Conservation (phyloP, 2,797 vertebrate species). For the Tapirus indicus region DNA sequence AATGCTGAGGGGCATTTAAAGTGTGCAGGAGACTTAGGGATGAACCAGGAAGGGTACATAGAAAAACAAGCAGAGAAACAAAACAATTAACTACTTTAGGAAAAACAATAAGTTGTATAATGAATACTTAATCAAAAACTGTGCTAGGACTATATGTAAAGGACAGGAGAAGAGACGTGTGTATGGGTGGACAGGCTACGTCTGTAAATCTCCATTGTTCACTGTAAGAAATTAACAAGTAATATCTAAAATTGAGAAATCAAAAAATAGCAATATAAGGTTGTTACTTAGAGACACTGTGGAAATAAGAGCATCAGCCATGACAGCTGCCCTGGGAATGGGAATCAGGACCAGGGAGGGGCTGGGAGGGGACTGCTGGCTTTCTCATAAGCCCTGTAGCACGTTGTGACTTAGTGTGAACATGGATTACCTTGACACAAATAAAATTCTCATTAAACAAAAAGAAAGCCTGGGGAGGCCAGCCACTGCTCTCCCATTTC, state of each 20-base stretch:
- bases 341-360: background rate
- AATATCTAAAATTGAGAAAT: background rate
- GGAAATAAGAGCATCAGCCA: background rate
- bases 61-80: too few relatives aligned
- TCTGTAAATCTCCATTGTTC: background rate
- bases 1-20: background rate
- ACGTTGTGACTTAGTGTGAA: fast-evolving
- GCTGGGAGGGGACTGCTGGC: background rate
- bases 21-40: background rate
- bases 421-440: fast-evolving
- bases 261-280: background rate
- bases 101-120: background rate
- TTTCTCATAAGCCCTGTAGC: fast-evolving
- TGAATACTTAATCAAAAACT: background rate
- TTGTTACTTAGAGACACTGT: background rate
- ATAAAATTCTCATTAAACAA: background rate
- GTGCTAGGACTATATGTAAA: background rate
- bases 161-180: background rate
- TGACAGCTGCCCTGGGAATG: fast-evolving
- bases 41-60: background rate
- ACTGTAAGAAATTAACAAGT: background rate
- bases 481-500: background rate
- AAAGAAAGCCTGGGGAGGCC: background rate
- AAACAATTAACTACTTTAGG: background rate
- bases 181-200: too few relatives aligned